These are phyloP conservation scores for Galago senegalensis DNA, from an alignment of 2,797 vertebrate genomes.

Conservation along the genomic window DNA sequence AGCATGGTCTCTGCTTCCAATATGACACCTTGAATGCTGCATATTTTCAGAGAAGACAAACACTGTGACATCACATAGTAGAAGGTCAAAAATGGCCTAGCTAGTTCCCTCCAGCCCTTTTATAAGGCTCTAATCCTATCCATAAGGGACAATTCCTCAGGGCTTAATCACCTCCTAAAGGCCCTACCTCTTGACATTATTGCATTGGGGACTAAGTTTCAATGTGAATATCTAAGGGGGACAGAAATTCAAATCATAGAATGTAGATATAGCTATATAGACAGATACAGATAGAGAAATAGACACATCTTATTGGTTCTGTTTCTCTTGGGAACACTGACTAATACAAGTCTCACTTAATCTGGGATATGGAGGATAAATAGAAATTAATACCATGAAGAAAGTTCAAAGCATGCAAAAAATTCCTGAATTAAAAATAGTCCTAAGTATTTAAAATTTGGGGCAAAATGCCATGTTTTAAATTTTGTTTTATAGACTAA, in stretches of 20 bases:
- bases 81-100: background rate
- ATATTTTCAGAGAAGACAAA: background rate
- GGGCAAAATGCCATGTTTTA: background rate
- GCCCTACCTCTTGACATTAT: background rate
- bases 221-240: background rate
- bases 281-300: background rate
- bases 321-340: background rate
- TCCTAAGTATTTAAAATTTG: background rate
- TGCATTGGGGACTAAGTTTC: background rate
- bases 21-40: background rate
- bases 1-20: background rate
- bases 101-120: background rate
- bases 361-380: background rate
- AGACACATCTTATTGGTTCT: background rate
- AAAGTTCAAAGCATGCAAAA: background rate
- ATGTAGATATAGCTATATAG: background rate
- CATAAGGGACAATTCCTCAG: no score
- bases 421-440: background rate
- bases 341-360: background rate
- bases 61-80: background rate
- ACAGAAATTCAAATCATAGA: background rate
- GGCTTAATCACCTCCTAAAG: background rate
- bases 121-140: background rate
- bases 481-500: background rate
- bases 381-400: background rate